Evolutionary conservation across 2,113 vertebrate species (phyloP), one percentile per base, ranked within the genome.

Genomic region (Mellivora capensis): DNA sequence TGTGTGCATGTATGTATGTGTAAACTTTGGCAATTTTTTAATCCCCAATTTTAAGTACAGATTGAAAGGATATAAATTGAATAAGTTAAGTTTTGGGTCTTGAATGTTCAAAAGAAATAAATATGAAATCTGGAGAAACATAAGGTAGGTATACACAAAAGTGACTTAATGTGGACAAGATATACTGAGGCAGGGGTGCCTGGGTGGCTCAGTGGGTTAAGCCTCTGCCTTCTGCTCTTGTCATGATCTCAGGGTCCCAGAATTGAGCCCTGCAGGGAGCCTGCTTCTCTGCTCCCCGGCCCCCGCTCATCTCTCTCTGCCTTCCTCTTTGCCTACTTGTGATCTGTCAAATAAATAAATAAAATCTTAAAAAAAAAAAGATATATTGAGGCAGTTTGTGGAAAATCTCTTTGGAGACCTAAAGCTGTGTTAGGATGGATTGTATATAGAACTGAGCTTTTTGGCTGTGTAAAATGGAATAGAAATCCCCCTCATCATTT

Each of bases 1-100:
- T 77, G 4, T 62, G 2, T 80, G 10, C n/a, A 29, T 31, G 10
- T 10, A 9, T 52, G 4, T 47, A 0, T 72, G 49, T 31, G 1
- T 71, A n/a, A 83, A 76, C 94, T 85, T 97, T 96, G 98, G 79
- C 79, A 74, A 87, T 7, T 97, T 98, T 91, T 98, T 97, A 91
- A 4, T 25, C 4, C 23, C 0, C 81, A 96, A 97, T 97, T 96
- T 95, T 97, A 98, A 44, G 76, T 96, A 90, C 14, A 37, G 4
- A n/a, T 13, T 77, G 29, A 93, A 47, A 83, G 9, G 20, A 39
- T 6, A 37, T 79, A 69, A 47, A 21, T 64, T 57, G 12, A 42
- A 34, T 79, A 62, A 49, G 6, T 42, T 44, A 49, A 76, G 23
- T 59, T 49, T 91, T 54, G 39, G 7, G 13, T 54, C 37, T 89